These are phyloP conservation scores for Folsomia candida DNA, from an alignment of 2,888 invertebrate genomes.

Conservation along the genomic window DNA sequence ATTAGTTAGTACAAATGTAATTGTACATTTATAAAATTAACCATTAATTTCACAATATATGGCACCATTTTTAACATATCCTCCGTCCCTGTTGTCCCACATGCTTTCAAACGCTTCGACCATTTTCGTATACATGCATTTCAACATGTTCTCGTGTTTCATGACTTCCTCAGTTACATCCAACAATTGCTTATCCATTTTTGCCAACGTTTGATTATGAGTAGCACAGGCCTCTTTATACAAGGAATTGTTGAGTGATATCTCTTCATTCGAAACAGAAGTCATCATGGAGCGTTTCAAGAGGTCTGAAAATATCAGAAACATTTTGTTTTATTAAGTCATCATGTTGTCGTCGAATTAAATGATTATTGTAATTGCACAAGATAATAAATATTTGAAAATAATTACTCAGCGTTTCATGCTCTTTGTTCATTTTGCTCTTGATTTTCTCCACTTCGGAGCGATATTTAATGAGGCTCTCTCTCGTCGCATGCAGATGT, in stretches of 20 bases:
- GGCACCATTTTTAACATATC: too few relatives aligned
- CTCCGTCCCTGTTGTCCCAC: slow-evolving; percentile 41
- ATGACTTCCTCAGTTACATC: slow-evolving; percentile 27
- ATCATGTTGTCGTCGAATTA: too few relatives aligned
- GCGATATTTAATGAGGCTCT: slow-evolving; percentile 27
- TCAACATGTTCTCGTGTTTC: slow-evolving; percentile 27
- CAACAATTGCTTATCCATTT: slow-evolving; percentile 35
- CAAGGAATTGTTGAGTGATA: slow-evolving; percentile 15
- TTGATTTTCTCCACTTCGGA: slow-evolving; percentile 37
- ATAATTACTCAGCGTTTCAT: slow-evolving; percentile 15
- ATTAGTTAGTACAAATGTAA: background rate
- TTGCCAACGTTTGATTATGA: slow-evolving; percentile 33
- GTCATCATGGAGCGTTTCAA: slow-evolving; percentile 23
- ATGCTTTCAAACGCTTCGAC: slow-evolving; percentile 61
- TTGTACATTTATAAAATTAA: background rate
- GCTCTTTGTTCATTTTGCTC: slow-evolving; percentile 21
- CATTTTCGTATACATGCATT: slow-evolving; percentile 65
- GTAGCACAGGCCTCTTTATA: slow-evolving; percentile 19
- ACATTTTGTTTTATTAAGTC: background rate
- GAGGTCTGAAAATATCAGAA: slow-evolving; percentile 11
- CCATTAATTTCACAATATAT: too few relatives aligned
- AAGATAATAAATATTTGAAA: background rate
- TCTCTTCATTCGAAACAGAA: slow-evolving; percentile 15
- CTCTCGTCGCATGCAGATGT: slow-evolving; percentile 26
- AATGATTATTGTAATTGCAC: too few relatives aligned